Evolutionary conservation across 2,113 vertebrate species (phyloP), one percentile per base, ranked within the genome.

Genomic region (Oenanthe melanoleuca): DNA sequence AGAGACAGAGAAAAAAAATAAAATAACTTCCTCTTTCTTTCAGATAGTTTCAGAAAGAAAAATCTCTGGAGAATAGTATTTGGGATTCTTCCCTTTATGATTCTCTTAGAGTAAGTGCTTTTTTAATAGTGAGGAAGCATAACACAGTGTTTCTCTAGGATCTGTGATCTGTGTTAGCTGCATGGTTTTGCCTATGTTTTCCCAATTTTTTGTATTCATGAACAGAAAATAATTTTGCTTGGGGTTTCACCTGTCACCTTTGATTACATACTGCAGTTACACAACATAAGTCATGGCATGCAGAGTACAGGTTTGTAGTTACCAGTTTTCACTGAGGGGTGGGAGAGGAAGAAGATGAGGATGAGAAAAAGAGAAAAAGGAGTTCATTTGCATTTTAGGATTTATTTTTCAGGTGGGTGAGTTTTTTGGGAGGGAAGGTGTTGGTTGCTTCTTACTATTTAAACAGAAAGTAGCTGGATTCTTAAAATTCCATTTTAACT

Each of bases 21-120:
- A 65, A 83, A 89, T 5, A 42, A 38, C 31, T 52, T 79, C 61
- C 57, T 75, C 31, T 57, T 82, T 78, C 44, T 80, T 88, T 92
- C 47, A 86, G n/a, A 57, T n/a, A 75, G 31, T 75, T 93, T 85
- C 50, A 83, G 33, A 86, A 92, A 80, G n/a, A 66, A 75, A 91
- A 77, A 50, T 6, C 47, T 74, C 47, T 13, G 21, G 44, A 81
- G 75, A 81, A 77, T 12, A 69, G 55, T 92, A 83, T 91, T 84
- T 84, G 16, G 25, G 6, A 14, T 70, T 67, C 34, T 73, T 91
- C 23, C 25, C 9, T 84, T 86, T 59, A 34, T 66, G 5, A 84
- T 6, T 55, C 45, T 92, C n/a, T 77, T 88, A 34, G 28, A 73
- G 44, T 61, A 75, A 80, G 50, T 80, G 40, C 1, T 61, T 84